phyloP scores from a whole-genome alignment of 2,888 invertebrate species.

The Exocentrus adspersus region DNA sequence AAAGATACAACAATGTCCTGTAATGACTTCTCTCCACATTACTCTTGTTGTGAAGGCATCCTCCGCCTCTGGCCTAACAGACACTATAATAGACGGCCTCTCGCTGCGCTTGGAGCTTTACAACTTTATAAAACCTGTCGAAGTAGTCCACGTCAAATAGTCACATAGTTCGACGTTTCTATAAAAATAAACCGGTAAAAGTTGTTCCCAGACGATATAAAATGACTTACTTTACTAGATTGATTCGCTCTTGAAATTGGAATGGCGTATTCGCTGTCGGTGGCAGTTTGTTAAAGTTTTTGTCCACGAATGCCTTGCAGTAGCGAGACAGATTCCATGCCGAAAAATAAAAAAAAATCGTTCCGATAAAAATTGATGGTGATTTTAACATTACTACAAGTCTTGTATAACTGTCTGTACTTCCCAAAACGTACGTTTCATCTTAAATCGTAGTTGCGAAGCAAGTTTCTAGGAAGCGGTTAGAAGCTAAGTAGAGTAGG shows the following conservation, averaged over 20 bases:
- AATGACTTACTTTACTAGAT: conserved; percentile 39
- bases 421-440: too few species aligned
- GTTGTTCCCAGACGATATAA: conserved; percentile 31
- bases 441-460: too few species aligned
- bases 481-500: too few species aligned
- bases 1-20: too few species aligned
- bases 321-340: too few species aligned
- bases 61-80: neutral
- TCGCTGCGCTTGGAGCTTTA: conserved; percentile 8
- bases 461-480: too few species aligned
- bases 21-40: too few species aligned
- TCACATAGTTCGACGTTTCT: conserved; percentile 24
- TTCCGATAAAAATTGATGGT: too few species aligned
- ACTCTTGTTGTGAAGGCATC: neutral
- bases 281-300: conserved; percentile 21
- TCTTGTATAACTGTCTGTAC: too few species aligned
- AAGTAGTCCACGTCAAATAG: conserved; percentile 23
- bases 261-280: conserved; percentile 26
- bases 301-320: neutral
- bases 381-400: too few species aligned
- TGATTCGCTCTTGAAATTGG: conserved; percentile 32
- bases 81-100: conserved; percentile 3
- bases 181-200: conserved; percentile 34
- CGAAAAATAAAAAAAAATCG: too few species aligned
- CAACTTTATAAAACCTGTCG: conserved; percentile 27